phyloP scores from a whole-genome alignment of 2,113 vertebrate species.

The Anthoscopus minutus region DNA sequence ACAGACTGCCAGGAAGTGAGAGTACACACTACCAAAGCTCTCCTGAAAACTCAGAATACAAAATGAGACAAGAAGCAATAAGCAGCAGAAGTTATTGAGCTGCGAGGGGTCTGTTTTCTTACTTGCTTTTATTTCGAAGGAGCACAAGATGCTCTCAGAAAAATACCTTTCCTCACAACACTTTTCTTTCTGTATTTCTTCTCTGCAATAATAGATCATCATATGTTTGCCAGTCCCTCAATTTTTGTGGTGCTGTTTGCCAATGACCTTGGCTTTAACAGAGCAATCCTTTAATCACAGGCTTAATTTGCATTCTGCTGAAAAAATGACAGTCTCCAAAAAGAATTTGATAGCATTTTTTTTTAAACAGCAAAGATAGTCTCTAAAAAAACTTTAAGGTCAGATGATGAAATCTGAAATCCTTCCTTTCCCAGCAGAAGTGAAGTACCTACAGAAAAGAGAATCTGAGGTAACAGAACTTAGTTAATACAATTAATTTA shows the following conservation, averaged over 20 bases:
- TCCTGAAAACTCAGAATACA: not conserved
- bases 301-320: not conserved
- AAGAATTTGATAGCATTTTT: not conserved
- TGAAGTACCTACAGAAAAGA: rapidly evolving
- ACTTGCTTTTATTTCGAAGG: not conserved
- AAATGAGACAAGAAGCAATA: not conserved
- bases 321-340: not conserved
- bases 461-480: not conserved
- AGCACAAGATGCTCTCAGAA: not conserved
- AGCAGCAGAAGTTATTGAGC: not conserved
- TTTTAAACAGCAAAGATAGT: not conserved
- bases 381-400: not conserved
- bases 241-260: not conserved
- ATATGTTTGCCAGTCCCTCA: not conserved
- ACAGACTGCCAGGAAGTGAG: not conserved
- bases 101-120: not conserved
- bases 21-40: not conserved
- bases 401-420: not conserved
- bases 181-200: not conserved
- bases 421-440: not conserved
- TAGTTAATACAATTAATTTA: not conserved
- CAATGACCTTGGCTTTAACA: not conserved
- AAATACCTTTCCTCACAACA: not conserved
- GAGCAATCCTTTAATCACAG: not conserved
- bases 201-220: not conserved